Conservation (phyloP, 2,888 invertebrate genomes). For the Hesperia comma region DNA sequence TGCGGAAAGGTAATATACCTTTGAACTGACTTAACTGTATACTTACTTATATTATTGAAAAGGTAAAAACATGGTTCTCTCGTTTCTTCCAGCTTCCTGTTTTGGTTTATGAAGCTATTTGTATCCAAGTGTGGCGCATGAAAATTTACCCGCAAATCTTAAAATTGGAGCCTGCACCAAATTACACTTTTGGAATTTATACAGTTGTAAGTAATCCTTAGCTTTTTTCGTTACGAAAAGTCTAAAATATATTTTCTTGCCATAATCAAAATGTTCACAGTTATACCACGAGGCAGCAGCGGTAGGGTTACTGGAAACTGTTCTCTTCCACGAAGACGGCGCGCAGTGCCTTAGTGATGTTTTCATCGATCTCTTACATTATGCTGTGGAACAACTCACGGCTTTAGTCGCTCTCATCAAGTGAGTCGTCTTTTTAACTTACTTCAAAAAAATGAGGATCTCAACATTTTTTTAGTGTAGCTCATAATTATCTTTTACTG, state of each 20-base stretch:
- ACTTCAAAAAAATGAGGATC: no score
- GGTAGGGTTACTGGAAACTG: constrained; percentile 91
- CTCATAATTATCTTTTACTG: no score
- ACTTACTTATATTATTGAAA: no score
- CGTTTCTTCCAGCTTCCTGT: constrained; percentile 83
- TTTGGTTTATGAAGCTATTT: constrained; percentile 92
- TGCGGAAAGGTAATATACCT: constrained; percentile 85
- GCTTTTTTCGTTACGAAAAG: no score
- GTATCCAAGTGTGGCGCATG: constrained; percentile 93
- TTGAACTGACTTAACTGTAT: no score
- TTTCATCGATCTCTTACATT: constrained; percentile 92
- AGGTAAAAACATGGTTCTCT: no score
- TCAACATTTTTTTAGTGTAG: no score
- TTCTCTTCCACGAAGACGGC: constrained; percentile 91
- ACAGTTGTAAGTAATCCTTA: constrained; percentile 84
- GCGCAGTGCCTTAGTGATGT: constrained; percentile 90
- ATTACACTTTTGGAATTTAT: constrained; percentile 89
- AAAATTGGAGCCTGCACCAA: constrained; percentile 86
- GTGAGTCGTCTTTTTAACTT: constrained; percentile 49
- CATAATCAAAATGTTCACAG: constrained; percentile 52
- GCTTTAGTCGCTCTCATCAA: constrained; percentile 83
- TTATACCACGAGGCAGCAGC: constrained; percentile 92
- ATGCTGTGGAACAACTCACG: constrained; percentile 88
- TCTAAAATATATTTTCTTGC: background rate
- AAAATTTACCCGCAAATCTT: constrained; percentile 91